Base-by-base conservation (phyloP, 2,888 invertebrate genomes). In the Archaeoteleia sp. region DNA sequence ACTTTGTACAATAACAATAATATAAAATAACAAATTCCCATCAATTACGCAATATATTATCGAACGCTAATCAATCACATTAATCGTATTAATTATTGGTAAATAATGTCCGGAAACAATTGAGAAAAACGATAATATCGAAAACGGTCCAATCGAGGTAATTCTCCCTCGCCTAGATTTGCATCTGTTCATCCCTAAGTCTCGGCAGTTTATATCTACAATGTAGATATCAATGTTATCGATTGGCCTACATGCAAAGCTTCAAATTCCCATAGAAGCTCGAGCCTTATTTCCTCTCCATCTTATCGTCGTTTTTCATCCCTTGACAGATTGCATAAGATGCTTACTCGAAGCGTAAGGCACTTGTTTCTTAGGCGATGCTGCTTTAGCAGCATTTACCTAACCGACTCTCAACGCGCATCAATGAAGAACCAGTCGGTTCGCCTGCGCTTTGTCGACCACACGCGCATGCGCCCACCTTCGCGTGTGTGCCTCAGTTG, bases 361-460 rank as follows among this genome's bases (percentile, higher is more conserved):
- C 30, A 37, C 37, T 45, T 20, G 27, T 17, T 32, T 37, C 29
- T 46, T 42, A 39, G 37, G 14, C 17, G 20, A 4, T 4, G 5
- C 3, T 20, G 3, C 20, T 20, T 20, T 20, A 20, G 5, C 20
- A 20, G 20, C 20, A 4, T 20, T 20, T 20, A 20, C 20, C 5
- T 20, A 20, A 20, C 5, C 20, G 20, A 20, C 20, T 2, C 23
- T 10, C 25, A n/a, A 14, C 17, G 27, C 34, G 20, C 29, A 55
- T 63, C 49, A 37, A 49, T 63, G 49, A 43, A 25, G 23, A 48
- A 46, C 29, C 46, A 39, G 40, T 51, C 9, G 42, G 37, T 57
- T 37, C 49, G 42, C 48, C 45, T 55, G 62, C 62, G 62, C 57
- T 65, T 60, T 71, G 74, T 63, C 73, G 72, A 76, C 71, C 69